Evolutionary conservation across 1,140 invertebrate genomes (phyloP), one percentile per base, ranked within the genome.

Genomic region (Lerema accius): DNA sequence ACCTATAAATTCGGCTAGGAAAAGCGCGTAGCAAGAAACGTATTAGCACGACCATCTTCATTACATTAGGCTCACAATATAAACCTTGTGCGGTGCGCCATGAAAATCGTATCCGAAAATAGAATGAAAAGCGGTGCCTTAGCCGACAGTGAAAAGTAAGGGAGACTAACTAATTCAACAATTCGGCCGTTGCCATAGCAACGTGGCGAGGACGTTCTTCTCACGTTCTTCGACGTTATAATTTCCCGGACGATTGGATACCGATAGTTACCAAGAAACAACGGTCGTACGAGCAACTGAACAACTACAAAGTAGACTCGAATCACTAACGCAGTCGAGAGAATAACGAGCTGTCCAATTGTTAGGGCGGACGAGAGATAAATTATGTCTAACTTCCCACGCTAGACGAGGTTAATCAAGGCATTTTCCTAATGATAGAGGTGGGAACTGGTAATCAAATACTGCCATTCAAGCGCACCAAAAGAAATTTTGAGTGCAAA

Each of bases 161-260:
- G 61, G 55, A 61, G n/a, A 63, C 64, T 76, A 73, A 73, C 65
- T 80, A 80, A 89, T 87, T 82, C 82, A 80, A 76, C 72, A 58
- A 61, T 65, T 65, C 58, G 43, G 40, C 26, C 61, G 84, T 87
- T 63, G 49, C 72, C 70, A 84, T 82, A 65, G 71, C 76, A 76
- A 85, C 86, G 70, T 65, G 45, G 65, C 63, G 68, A 70, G 73
- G 65, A 67, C 68, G 63, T 56, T 64, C 49, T 50, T 73, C 64
- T 63, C 58, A 67, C 65, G 65, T 63, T 49, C 69, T 48, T 65
- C 68, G 71, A 75, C 78, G 79, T 62, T 73, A 80, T 78, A 80
- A 84, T 86, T 85, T 84, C 76, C 79, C 75, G 76, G 65, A 78
- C 77, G 69, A 86, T 84, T 81, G 69, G 69, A 79, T 72, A 65